Evolutionary conservation across 35 echinoderm and acorn worm species (phyloP).

Genomic region (Acanthaster planci): DNA sequence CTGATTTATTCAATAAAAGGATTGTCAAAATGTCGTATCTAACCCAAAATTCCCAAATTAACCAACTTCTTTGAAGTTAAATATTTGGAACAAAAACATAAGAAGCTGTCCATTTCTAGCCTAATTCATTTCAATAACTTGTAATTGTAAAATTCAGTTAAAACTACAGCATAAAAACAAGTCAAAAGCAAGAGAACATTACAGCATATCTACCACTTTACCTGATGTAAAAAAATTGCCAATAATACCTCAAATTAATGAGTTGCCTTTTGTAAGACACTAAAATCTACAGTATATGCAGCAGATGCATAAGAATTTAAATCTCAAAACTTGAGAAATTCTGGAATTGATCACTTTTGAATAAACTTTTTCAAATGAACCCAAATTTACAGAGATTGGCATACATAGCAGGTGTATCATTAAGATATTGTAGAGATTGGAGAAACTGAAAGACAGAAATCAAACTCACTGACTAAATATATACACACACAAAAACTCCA

Average conservation of each 20-base stretch:
- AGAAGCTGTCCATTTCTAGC: background rate
- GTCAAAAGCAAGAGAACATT: background rate
- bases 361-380: slow-evolving; percentile 22
- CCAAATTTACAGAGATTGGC: slow-evolving; percentile 31
- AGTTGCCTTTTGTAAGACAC: too few relatives aligned
- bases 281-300: background rate
- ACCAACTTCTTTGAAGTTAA: background rate
- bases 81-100: background rate
- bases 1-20: slow-evolving; percentile 16
- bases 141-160: background rate
- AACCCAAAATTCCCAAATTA: slow-evolving; percentile 3
- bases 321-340: background rate
- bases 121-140: background rate
- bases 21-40: background rate
- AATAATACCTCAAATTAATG: too few relatives aligned
- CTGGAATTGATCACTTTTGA: background rate
- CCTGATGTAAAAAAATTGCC: too few relatives aligned
- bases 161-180: background rate
- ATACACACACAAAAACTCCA: background rate
- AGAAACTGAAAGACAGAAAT: slow-evolving; percentile 21
- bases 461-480: slow-evolving; percentile 5
- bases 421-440: background rate
- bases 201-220: too few relatives aligned
- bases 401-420: background rate
- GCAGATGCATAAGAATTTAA: slow-evolving; percentile 8